Evolutionary conservation across 92 coral and sea anemone species (phyloP), one percentile per base, ranked within the genome.

Genomic region (Actinostola sp.): DNA sequence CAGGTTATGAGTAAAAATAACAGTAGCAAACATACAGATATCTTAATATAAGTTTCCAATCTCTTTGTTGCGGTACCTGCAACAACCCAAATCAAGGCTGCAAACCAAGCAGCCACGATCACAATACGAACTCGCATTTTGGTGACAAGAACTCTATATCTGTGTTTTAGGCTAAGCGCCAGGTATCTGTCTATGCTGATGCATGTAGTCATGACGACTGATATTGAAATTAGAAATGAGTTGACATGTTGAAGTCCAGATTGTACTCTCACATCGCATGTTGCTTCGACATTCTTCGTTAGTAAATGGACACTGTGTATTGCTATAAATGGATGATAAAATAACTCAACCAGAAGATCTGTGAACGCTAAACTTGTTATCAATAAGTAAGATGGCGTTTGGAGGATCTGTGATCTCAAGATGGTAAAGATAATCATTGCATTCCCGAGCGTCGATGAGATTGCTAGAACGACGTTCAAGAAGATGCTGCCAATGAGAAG

Each of bases 171-270:
- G 23, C 70, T 75, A 55, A 80, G 76, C 34, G 85, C 85, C 19
- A 80, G 56, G 36, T 54, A 75, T 23, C 85, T 69, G 70, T 80
- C 85, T 17, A 72, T 55, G 62, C 85, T 80, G 38, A 80, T 80
- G n/a, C 56, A 61, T 0, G 74, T 55, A 19, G 49, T 53, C 70
- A 76, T 80, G 38, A 80, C 28, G 17, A 72, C 6, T 9, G 85
- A 80, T 2, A 76, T 41, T 17, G 51, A 56, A 24, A 67, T 54
- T 27, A 71, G 70, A 61, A 60, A 70, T 16, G 68, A 41, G 15
- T 43, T 66, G 26, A 65, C 36, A 53, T 38, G 72, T 15, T 51
- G 35, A 71, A 63, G 12, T 8, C 28, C 59, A 52, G 7, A 19
- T 1, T 9, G 21, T 3, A 7, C 54, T 9, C n/a, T 7, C n/a